A percentile compares a stretch with the other conserved stretches of the same genome.
Conservation (phyloP, 1,140 invertebrate species). For the Pachypsylla venusta region DNA sequence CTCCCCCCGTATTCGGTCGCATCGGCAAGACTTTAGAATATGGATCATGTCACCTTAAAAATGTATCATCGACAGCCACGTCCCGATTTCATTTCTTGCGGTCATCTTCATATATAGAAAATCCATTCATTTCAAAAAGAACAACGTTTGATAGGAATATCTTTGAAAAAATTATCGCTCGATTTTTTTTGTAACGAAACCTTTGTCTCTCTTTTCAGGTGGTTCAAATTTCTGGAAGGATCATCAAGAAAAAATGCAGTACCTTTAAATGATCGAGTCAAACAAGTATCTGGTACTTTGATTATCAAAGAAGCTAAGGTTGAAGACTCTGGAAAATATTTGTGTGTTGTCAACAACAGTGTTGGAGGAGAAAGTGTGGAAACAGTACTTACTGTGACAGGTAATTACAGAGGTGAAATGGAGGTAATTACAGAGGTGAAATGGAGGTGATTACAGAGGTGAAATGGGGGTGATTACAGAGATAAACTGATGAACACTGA, state of each 20-base stretch:
- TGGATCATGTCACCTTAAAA: no score
- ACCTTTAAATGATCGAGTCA: constrained; percentile 66
- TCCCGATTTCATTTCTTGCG: no score
- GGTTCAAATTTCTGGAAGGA: constrained; percentile 84
- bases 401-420: constrained; percentile 29
- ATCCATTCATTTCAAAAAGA: no score
- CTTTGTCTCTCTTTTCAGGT: constrained; percentile 40
- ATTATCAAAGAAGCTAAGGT: constrained; percentile 81
- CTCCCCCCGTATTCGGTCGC: no score
- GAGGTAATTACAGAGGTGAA: background rate
- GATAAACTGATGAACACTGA: no score
- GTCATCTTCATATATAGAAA: no score
- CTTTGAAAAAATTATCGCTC: no score
- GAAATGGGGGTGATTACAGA: background rate
- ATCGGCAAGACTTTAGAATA: no score
- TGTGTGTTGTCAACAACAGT: constrained; percentile 87
- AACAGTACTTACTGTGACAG: constrained; percentile 78
- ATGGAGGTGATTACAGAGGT: background rate
- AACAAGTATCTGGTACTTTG: constrained; percentile 85
- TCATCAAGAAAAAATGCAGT: constrained; percentile 69
- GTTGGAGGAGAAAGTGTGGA: constrained; percentile 84
- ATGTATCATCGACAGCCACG: no score
- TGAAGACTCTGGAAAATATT: constrained; percentile 82
- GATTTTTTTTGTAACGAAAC: no score
- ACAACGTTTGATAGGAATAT: no score